phyloP scores from a whole-genome alignment of 2,797 vertebrate species.

The Sebastes nivosus region DNA sequence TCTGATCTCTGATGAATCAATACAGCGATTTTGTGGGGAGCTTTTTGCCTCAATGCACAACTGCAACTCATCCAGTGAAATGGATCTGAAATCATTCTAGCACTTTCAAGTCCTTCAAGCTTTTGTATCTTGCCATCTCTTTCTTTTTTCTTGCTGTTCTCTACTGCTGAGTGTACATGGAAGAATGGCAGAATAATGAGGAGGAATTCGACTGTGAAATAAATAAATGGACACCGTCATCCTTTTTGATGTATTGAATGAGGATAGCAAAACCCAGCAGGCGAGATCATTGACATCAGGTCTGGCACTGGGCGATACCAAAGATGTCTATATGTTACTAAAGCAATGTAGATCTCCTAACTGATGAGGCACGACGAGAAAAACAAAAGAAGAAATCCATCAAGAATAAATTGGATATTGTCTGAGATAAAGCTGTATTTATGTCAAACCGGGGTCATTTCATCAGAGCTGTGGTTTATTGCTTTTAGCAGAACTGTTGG shows the following conservation, averaged over 20 bases:
- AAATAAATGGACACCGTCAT: conserved; percentile 27
- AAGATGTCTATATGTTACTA: conserved; percentile 29
- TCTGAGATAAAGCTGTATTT: background rate
- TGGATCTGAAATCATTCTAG: conserved; percentile 17
- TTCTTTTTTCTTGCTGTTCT: background rate
- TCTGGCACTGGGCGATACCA: background rate
- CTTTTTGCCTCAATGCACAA: conserved; percentile 9
- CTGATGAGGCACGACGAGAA: background rate
- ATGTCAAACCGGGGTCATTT: conserved; percentile 1
- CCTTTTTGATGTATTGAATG: conserved; percentile 18
- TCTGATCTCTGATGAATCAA: conserved; percentile 25
- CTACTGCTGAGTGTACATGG: background rate
- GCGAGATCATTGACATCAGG: conserved; percentile 11
- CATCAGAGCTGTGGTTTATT: background rate
- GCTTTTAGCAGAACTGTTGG: background rate
- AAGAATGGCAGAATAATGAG: conserved; percentile 25
- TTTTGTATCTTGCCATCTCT: background rate
- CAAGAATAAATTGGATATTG: background rate
- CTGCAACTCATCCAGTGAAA: conserved; percentile 8
- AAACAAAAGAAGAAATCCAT: conserved; percentile 19
- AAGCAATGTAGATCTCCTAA: conserved; percentile 1
- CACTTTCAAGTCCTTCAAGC: background rate
- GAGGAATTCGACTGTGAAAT: conserved; percentile 14
- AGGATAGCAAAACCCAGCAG: background rate
- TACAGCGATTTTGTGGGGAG: background rate